These are phyloP conservation scores for Umimayanthus kanabou DNA, from an alignment of 92 coral and sea anemone species.

Conservation along the genomic window DNA sequence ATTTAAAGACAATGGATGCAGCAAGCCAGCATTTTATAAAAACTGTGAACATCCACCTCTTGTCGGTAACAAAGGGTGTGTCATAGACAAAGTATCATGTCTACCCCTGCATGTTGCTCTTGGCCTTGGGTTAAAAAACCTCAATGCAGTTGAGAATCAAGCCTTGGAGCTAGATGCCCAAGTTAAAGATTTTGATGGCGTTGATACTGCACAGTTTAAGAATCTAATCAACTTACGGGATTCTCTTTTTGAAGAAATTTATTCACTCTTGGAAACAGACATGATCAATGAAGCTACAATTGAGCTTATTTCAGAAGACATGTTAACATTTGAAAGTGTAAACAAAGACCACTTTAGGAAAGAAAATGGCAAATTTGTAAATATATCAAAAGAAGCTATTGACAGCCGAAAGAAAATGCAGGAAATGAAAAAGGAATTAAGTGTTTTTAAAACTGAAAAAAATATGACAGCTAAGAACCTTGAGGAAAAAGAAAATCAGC, in stretches of 20 bases:
- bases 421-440: not conserved
- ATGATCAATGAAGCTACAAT: not conserved
- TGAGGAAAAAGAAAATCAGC: not conserved
- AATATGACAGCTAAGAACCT: not conserved
- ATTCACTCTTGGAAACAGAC: not conserved
- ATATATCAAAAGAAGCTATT: not conserved
- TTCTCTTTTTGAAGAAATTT: not conserved
- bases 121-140: not conserved
- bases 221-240: not conserved
- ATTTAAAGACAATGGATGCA: not conserved
- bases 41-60: not conserved
- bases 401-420: not conserved
- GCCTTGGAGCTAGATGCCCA: not conserved
- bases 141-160: not conserved
- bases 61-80: not conserved
- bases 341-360: not conserved
- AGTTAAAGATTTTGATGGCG: not conserved
- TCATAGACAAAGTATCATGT: not conserved
- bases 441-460: not conserved
- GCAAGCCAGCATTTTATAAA: not conserved
- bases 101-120: slow-evolving; percentile 2
- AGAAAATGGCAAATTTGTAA: not conserved
- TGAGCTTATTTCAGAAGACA: not conserved
- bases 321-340: not conserved
- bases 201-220: not conserved